phyloP scores from a whole-genome alignment of 2,888 invertebrate genomes.

The Rhogogaster chlorosoma region DNA sequence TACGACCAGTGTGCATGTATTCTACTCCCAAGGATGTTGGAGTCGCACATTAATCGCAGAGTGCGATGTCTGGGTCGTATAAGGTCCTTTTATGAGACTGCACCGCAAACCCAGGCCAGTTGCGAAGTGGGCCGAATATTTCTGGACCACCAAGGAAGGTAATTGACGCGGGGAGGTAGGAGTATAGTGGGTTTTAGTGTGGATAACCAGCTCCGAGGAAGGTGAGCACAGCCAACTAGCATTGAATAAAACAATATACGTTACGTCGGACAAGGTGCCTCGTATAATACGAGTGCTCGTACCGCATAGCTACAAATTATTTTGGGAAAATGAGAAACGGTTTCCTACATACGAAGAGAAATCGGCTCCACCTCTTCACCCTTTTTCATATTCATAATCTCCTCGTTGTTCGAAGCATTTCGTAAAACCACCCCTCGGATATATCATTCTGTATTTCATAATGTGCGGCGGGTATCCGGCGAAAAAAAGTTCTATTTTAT shows the following conservation, averaged over 20 bases:
- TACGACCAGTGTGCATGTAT: background rate
- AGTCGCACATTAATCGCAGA: background rate
- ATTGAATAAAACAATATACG: conserved; percentile 41
- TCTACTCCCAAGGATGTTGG: background rate
- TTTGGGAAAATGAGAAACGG: conserved; percentile 14
- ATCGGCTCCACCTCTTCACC: background rate
- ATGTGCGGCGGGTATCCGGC: background rate
- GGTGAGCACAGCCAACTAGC: conserved; percentile 29
- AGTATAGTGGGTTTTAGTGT: conserved; percentile 21
- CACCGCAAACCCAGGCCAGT: conserved; percentile 4
- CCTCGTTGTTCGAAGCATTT: background rate
- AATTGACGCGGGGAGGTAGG: conserved; percentile 37
- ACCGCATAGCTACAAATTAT: conserved; percentile 26
- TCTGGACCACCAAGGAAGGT: conserved; percentile 33
- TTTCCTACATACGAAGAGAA: background rate
- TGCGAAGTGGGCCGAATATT: conserved; percentile 33
- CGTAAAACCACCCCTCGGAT: background rate
- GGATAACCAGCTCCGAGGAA: conserved; percentile 3
- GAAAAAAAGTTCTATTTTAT: background rate
- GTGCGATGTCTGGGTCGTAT: background rate
- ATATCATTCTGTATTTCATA: background rate
- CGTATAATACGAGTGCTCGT: conserved; percentile 28
- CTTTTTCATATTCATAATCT: background rate
- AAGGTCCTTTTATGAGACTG: conserved; percentile 20
- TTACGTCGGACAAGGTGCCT: conserved; percentile 31